These are phyloP conservation scores for Campoplex capitator DNA, from an alignment of 2,888 invertebrate species.

Conservation along the genomic window DNA sequence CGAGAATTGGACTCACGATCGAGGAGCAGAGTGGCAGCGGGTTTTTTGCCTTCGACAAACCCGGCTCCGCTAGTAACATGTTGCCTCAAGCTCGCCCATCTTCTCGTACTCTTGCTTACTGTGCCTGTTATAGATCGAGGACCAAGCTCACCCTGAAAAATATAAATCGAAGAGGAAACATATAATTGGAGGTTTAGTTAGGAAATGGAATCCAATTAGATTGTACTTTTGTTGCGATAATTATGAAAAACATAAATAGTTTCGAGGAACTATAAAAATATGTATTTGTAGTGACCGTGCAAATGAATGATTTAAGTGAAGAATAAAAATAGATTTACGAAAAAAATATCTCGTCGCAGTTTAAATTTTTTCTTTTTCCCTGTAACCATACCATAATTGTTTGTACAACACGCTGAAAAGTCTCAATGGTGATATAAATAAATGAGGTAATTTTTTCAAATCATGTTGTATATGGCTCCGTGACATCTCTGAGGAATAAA, in stretches of 20 bases:
- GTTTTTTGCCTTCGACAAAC: constrained; percentile 81
- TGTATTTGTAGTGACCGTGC: background rate
- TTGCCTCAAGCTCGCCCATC: constrained; percentile 86
- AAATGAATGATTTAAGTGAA: too few species aligned
- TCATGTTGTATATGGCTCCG: background rate
- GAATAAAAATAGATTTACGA: background rate
- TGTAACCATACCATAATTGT: background rate
- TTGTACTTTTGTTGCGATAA: background rate
- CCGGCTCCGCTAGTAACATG: constrained; percentile 81
- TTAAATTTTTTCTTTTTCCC: background rate
- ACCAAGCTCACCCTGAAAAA: constrained; percentile 80
- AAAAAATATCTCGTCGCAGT: background rate
- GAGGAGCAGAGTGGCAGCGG: constrained; percentile 83
- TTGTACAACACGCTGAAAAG: background rate
- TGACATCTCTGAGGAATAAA: constrained; percentile 48
- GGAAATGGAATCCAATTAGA: background rate
- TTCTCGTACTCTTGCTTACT: constrained; percentile 76
- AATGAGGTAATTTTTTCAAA: background rate
- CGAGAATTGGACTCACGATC: constrained; percentile 81
- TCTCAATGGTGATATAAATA: background rate
- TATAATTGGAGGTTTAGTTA: background rate
- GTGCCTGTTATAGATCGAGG: constrained; percentile 74
- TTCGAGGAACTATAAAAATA: background rate
- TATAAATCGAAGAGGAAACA: constrained; percentile 6
- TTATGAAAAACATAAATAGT: background rate